Percentiles rank a stretch among this genome's conserved stretches.
Conservation (phyloP, 64 coral and sea anemone species). For the Pachyseris speciosa region DNA sequence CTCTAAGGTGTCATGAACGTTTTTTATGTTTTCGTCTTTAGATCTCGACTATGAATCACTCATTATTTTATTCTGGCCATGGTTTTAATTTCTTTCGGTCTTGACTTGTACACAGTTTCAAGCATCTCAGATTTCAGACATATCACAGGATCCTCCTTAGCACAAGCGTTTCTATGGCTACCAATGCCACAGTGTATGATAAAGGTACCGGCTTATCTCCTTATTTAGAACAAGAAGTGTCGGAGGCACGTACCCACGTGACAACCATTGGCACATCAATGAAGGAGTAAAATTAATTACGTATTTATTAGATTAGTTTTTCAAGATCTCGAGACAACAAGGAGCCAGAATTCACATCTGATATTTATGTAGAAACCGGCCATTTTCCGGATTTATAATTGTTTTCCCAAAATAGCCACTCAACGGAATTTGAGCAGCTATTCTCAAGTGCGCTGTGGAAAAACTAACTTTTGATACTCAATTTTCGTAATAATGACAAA, state of each 20-base stretch:
- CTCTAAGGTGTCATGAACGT: no score
- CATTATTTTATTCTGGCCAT: no score
- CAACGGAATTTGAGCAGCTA: neutral
- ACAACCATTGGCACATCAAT: conserved; percentile 8
- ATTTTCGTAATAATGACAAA: no score
- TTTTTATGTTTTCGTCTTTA: no score
- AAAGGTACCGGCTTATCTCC: neutral
- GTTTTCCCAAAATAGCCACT: no score
- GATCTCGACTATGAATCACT: no score
- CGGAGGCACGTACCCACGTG: neutral
- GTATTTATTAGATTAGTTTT: conserved; percentile 48
- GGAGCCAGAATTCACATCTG: conserved; percentile 22
- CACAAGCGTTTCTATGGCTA: neutral
- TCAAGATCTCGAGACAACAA: conserved; percentile 36
- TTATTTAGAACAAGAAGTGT: neutral
- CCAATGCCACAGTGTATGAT: neutral
- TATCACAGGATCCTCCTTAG: neutral
- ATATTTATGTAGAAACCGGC: neutral
- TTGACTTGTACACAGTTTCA: no score
- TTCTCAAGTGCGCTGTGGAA: no score
- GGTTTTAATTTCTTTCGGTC: no score
- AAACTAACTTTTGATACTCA: no score
- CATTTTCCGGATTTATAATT: neutral
- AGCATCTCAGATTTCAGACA: neutral
- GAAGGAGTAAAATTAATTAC: conserved; percentile 37